These are phyloP conservation scores for Gymnothorax javanicus DNA, from an alignment of 2,797 vertebrate genomes.

Conservation along the genomic window DNA sequence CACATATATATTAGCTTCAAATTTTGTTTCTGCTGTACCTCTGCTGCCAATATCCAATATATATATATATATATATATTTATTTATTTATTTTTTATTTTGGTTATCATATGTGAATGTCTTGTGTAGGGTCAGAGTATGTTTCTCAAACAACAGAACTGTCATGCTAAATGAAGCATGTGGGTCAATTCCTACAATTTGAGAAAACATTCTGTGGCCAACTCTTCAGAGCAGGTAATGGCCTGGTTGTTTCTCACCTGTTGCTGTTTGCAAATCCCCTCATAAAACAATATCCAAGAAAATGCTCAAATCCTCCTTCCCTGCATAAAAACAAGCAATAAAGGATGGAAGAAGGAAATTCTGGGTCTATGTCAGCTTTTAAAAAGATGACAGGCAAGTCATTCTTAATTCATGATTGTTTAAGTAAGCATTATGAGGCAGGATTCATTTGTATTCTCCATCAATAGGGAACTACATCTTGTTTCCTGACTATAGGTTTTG, in stretches of 20 bases:
- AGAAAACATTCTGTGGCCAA: background rate
- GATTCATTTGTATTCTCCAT: background rate
- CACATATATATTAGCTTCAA: too few species aligned
- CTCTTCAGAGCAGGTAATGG: background rate
- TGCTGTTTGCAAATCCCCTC: background rate
- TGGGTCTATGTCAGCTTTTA: too few species aligned
- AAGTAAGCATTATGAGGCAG: too few species aligned
- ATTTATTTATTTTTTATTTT: too few species aligned
- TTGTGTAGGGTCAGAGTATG: background rate
- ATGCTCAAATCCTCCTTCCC: background rate
- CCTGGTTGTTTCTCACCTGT: background rate
- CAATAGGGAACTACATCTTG: background rate
- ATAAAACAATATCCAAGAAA: background rate
- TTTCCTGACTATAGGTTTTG: background rate
- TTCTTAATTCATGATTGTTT: too few species aligned
- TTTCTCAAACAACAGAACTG: background rate
- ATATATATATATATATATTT: too few species aligned
- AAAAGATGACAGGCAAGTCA: too few species aligned
- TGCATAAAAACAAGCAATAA: background rate
- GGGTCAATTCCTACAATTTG: background rate
- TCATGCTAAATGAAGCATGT: background rate
- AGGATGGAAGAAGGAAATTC: too few species aligned
- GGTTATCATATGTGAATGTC: background rate
- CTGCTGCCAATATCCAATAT: background rate
- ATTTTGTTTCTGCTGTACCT: background rate